Base-by-base conservation (phyloP, 2,797 vertebrate genomes). In the Agapornis canus region DNA sequence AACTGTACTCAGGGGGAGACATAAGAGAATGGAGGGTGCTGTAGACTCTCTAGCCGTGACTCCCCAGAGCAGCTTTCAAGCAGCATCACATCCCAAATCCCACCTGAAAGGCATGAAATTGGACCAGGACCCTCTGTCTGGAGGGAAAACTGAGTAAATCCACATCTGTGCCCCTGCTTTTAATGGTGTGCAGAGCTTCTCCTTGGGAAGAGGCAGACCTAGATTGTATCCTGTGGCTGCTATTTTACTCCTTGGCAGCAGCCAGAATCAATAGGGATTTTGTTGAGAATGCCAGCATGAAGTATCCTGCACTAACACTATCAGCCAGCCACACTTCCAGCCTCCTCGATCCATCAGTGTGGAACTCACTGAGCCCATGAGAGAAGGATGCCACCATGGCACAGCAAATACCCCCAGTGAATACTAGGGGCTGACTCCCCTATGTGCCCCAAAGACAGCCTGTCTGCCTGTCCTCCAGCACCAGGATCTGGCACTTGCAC, bases 341-440 rank as follows among this genome's bases (percentile, higher is more conserved):
- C 21, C 86, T 82, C 13, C 42, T 56, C 22, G 0, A 0, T 42
- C 49, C 4, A 0, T 27, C 0, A 2, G 31, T 4, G 5, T 2
- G 31, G 31, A 76, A 32, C 25, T 16, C 45, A 11, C 26, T 4
- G 23, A 45, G 35, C 25, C 19, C 32, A 10, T 0, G 1, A 65
- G 32, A 32, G 18, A 35, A 8, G 40, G 48, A 11, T 47, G n/a
- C 31, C 43, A 52, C 35, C 25, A 25, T 2, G 17, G 65, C 21
- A 12, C 16, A 42, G 51, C 1, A 0, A 48, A 23, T 31, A 37
- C 8, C 16, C 32, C 22, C 0, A 2, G 19, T 39, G 49, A 66
- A 29, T 20, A 29, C 49, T 61, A 48, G n/a, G 31, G 39, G 18
- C 25, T 52, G 64, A 10, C 19, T 51, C 23, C 45, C 51, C 19